phyloP scores from a whole-genome alignment of 2,797 vertebrate genomes.

The Atherinosoma microstoma region DNA sequence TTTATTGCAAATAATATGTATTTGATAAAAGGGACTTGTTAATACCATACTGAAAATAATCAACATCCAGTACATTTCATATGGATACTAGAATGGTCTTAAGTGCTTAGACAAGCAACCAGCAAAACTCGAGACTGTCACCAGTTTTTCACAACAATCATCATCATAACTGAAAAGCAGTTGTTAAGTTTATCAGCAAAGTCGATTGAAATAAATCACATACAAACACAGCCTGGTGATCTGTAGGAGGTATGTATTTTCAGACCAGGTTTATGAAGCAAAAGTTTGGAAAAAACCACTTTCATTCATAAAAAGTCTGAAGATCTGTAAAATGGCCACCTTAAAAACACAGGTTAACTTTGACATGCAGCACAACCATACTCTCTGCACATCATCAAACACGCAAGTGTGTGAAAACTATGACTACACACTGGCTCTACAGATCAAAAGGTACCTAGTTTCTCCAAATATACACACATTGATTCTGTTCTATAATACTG shows the following conservation, averaged over 20 bases:
- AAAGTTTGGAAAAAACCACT: slow-evolving; percentile 67
- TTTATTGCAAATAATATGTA: slow-evolving; percentile 83
- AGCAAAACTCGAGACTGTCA: slow-evolving; percentile 76
- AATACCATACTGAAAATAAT: slow-evolving; percentile 78
- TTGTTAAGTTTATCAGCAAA: slow-evolving; percentile 66
- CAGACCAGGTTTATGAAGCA: slow-evolving; percentile 71
- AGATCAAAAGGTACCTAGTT: slow-evolving; percentile 85
- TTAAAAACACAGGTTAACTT: slow-evolving; percentile 86
- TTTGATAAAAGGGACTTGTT: slow-evolving; percentile 78
- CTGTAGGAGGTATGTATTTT: slow-evolving; percentile 72
- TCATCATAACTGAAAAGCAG: slow-evolving; percentile 65
- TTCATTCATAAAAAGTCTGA: slow-evolving; percentile 80
- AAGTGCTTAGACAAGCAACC: slow-evolving; percentile 75
- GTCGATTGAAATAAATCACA: slow-evolving; percentile 71
- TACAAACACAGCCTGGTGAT: slow-evolving; percentile 67
- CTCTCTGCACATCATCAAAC: slow-evolving; percentile 87
- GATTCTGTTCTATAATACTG: slow-evolving; percentile 86
- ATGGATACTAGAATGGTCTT: slow-evolving; percentile 74
- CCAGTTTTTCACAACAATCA: slow-evolving; percentile 77
- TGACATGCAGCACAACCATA: slow-evolving; percentile 88
- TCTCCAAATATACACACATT: slow-evolving; percentile 87
- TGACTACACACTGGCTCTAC: slow-evolving; percentile 86
- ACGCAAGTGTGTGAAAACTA: slow-evolving; percentile 86
- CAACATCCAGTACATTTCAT: slow-evolving; percentile 81
- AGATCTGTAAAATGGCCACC: slow-evolving; percentile 85